Conservation (phyloP, 2,797 vertebrate genomes). For the Nyctalus aviator region DNA sequence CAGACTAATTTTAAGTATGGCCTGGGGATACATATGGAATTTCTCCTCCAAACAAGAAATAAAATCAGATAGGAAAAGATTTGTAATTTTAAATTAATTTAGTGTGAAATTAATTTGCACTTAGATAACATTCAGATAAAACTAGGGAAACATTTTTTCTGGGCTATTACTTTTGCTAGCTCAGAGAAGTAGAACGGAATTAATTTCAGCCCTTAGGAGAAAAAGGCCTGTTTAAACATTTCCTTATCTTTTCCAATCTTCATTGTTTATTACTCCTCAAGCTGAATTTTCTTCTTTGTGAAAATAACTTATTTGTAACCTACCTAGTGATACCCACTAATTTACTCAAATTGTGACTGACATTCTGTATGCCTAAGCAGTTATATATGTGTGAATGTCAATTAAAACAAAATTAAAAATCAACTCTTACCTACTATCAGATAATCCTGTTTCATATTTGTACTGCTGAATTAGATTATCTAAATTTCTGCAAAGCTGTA, state of each 20-base stretch:
- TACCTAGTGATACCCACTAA: not conserved
- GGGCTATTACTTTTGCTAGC: constrained; percentile 92
- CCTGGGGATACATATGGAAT: constrained; percentile 1
- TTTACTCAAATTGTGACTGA: not conserved
- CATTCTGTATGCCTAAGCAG: constrained; percentile 7
- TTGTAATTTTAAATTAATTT: constrained; percentile 23
- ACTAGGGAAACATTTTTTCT: constrained; percentile 93
- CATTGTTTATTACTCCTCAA: not conserved
- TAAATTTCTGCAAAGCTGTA: constrained; percentile 98
- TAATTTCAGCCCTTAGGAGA: constrained; percentile 49
- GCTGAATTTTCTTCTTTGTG: constrained; percentile 30
- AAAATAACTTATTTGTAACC: constrained; percentile 9
- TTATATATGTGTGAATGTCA: not conserved
- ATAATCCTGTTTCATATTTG: constrained; percentile 95
- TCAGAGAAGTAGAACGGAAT: constrained; percentile 93
- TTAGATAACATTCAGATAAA: constrained; percentile 95
- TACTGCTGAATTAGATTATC: constrained; percentile 98
- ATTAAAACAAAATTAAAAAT: constrained; percentile 63
- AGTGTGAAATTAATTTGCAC: constrained; percentile 86
- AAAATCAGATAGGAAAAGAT: not conserved
- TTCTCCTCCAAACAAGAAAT: constrained; percentile 24
- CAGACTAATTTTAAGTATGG: constrained; percentile 43
- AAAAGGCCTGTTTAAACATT: not conserved
- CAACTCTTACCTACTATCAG: constrained; percentile 92
- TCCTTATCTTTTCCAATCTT: not conserved